phyloP scores from a whole-genome alignment of 2,888 invertebrate species.

The Lycocerus yunnanus region DNA sequence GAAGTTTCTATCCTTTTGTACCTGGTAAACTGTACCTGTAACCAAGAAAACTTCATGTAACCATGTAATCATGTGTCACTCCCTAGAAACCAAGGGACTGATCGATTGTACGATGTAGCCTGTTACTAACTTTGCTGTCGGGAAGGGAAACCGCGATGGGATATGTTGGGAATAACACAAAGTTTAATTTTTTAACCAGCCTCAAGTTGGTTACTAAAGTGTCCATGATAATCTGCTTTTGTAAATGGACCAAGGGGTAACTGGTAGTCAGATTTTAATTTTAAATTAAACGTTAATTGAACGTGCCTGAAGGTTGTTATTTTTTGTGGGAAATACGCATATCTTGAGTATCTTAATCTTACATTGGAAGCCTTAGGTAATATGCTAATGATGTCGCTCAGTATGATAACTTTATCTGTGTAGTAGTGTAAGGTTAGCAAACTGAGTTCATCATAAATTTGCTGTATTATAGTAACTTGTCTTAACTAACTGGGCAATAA shows the following conservation, averaged over 20 bases:
- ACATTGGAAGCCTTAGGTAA: conserved; percentile 12
- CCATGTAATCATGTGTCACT: background rate
- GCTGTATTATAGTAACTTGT: background rate
- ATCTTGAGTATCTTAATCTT: conserved; percentile 16
- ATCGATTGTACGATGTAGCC: background rate
- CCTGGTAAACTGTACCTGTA: background rate
- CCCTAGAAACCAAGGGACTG: background rate
- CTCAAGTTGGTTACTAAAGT: too few relatives aligned
- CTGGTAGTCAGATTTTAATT: background rate
- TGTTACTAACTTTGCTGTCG: background rate
- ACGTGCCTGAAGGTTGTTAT: background rate
- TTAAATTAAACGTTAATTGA: background rate
- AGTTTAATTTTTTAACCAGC: too few relatives aligned
- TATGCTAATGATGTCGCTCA: conserved; percentile 12
- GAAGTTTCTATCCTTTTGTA: background rate
- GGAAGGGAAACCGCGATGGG: background rate
- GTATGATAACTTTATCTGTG: conserved; percentile 18
- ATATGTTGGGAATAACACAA: background rate
- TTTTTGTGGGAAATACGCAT: background rate
- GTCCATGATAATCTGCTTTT: background rate
- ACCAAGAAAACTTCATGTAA: background rate
- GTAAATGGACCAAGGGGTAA: background rate
- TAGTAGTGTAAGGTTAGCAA: conserved; percentile 4
- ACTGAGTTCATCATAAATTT: conserved; percentile 4
- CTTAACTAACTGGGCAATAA: conserved; percentile 3